These are phyloP conservation scores for Entelurus aequoreus DNA, from an alignment of 2,113 vertebrate species.

Conservation along the genomic window DNA sequence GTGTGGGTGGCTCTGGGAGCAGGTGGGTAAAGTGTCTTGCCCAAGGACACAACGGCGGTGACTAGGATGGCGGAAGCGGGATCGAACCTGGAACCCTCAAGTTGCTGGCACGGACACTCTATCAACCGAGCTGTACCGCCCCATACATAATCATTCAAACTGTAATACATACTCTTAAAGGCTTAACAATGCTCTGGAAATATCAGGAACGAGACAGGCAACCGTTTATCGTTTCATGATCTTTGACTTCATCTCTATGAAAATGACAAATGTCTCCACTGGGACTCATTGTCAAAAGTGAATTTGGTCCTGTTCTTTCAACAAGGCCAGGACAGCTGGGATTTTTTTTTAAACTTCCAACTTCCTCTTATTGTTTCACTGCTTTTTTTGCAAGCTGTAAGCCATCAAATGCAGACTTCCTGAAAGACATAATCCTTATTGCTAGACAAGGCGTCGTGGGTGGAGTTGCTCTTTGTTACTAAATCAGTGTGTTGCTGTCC, in stretches of 20 bases:
- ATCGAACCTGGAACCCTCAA: too few relatives aligned
- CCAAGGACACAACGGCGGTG: too few relatives aligned
- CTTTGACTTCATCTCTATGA: not conserved
- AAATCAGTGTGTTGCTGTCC: constrained; percentile 14
- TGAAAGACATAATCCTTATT: constrained; percentile 18
- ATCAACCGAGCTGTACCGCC: too few relatives aligned
- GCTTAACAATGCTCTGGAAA: too few relatives aligned
- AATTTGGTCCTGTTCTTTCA: not conserved
- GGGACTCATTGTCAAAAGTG: not conserved
- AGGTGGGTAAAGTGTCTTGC: too few relatives aligned
- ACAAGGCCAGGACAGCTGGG: not conserved
- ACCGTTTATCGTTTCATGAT: too few relatives aligned
- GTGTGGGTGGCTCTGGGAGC: too few relatives aligned
- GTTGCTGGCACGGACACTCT: too few relatives aligned
- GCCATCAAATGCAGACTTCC: constrained; percentile 17
- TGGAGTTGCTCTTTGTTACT: not conserved
- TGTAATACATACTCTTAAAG: too few relatives aligned
- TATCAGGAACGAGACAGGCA: too few relatives aligned
- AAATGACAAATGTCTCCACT: not conserved
- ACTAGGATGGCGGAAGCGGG: too few relatives aligned
- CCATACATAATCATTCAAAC: too few relatives aligned
- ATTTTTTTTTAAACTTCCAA: constrained; percentile 5
- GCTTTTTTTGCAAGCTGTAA: constrained; percentile 18
- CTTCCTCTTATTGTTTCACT: constrained; percentile 29
- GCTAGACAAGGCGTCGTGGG: constrained; percentile 9